Base-by-base conservation (phyloP, 2,113 vertebrate species). In the Picathartes gymnocephalus region DNA sequence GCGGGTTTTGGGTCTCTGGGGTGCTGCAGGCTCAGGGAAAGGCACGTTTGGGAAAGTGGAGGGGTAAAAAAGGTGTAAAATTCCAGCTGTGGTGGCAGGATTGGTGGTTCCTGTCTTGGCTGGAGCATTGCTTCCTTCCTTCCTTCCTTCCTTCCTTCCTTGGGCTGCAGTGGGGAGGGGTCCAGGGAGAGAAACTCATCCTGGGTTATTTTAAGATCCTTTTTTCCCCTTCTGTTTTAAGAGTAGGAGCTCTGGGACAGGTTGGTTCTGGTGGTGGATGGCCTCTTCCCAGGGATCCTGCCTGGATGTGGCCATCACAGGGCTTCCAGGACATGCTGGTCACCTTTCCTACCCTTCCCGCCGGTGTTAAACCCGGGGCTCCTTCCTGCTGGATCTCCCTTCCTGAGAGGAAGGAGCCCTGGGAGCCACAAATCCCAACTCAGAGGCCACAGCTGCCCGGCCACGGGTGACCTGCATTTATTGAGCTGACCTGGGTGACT, bases 271-370 rank as follows among this genome's bases (percentile, higher is more conserved):
- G 5, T 21, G 0, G 7, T 5, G 51, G 3, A 1, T 2, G 23
- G 24, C 15, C 13, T 71, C 61, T 74, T 65, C 61, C 1, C 0
- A 37, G 54, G 54, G 78, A 17, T 58, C 72, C 78, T 15, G 82
- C 8, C 56, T 37, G 80, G 62, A 11, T 42, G 48, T 12, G 7
- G 56, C 16, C 1, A 6, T 47, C 5, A 3, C 0, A 2, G 39
- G 30, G 53, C 37, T 57, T 25, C 6, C 15, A 14, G 4, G 2
- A 0, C 0, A 1, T 24, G 2, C 27, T 1, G 7, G 37, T 37
- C 19, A 2, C 48, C n/a, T 11, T 56, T 25, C 68, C 47, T 15
- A 9, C 35, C 40, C 9, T 53, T 39, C 61, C 42, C n/a, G 19
- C 22, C 5, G 1, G 27, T 4, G 72, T 19, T 23, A 5, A 47